These are phyloP conservation scores for Eupsittula cactorum DNA, from an alignment of 2,113 vertebrate species.

Conservation along the genomic window DNA sequence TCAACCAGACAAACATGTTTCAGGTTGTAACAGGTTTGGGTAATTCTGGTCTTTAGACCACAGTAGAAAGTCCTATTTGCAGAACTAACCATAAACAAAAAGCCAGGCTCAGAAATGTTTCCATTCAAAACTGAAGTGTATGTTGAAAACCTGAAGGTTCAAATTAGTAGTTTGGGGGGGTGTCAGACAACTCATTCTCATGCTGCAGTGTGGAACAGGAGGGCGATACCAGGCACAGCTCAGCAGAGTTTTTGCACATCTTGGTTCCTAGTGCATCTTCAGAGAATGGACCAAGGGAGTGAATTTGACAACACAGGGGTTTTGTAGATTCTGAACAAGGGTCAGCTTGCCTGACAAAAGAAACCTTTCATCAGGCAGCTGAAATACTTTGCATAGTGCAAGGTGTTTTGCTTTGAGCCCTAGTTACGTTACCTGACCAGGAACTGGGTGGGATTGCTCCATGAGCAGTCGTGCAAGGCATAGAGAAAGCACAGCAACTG, in stretches of 20 bases:
- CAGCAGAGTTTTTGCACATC: background rate
- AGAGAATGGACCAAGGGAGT: background rate
- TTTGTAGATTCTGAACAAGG: background rate
- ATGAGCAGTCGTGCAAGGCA: background rate
- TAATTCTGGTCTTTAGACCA: background rate
- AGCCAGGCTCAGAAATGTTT: background rate
- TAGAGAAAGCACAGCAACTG: background rate
- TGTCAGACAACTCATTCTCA: fast-evolving
- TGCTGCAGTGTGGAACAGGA: background rate
- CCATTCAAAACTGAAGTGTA: background rate
- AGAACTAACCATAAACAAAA: background rate
- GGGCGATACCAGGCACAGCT: background rate
- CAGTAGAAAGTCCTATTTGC: background rate
- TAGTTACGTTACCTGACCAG: background rate
- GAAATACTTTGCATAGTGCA: background rate
- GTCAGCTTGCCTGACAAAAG: background rate
- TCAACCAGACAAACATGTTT: background rate
- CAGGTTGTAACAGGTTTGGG: background rate
- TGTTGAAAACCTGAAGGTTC: background rate
- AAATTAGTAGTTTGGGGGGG: fast-evolving
- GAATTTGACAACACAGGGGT: background rate
- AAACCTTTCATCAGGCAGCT: background rate
- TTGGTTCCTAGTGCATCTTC: fast-evolving
- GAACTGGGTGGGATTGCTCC: background rate
- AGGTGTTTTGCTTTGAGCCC: background rate